Percentiles rank a stretch among this genome's conserved stretches.
phyloP scores from a whole-genome alignment of 2,797 vertebrate genomes.

The Gallinago stenura region DNA sequence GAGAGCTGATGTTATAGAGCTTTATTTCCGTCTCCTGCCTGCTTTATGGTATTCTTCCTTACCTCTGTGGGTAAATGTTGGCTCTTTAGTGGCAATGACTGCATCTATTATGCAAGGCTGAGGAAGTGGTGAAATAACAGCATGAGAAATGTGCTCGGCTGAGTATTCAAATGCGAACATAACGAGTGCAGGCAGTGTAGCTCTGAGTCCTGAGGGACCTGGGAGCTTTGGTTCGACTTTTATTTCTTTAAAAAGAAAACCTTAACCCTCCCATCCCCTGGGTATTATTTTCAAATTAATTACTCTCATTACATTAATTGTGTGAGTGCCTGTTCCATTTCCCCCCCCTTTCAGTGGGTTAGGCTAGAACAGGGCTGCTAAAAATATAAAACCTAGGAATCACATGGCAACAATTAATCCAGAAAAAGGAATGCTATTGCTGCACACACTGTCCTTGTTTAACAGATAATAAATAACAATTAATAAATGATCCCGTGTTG shows the following conservation, averaged over 20 bases:
- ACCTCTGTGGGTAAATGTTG: conserved; percentile 64
- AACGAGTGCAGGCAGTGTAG: conserved; percentile 73
- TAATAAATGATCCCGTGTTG: conserved; percentile 70
- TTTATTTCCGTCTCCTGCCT: conserved; percentile 34
- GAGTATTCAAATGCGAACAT: conserved; percentile 76
- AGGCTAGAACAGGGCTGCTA: conserved; percentile 61
- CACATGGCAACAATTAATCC: conserved; percentile 70
- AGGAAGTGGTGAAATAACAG: conserved; percentile 71
- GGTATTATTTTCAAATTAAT: conserved; percentile 71
- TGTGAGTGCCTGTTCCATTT: conserved; percentile 56
- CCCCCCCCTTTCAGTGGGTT: conserved; percentile 35
- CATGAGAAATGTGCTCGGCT: conserved; percentile 70
- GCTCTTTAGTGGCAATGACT: conserved; percentile 68
- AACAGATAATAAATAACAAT: conserved; percentile 79
- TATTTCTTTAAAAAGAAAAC: conserved; percentile 70
- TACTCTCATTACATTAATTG: conserved; percentile 72
- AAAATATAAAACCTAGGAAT: conserved; percentile 67
- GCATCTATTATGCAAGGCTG: conserved; percentile 68
- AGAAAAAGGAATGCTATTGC: conserved; percentile 58
- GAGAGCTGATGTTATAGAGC: background rate
- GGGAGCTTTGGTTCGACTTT: conserved; percentile 72
- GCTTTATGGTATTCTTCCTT: conserved; percentile 22
- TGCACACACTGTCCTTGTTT: conserved; percentile 64
- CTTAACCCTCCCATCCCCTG: conserved; percentile 60
- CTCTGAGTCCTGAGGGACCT: conserved; percentile 66